These are phyloP conservation scores for Hemiscyllium ocellatum DNA, from an alignment of 2,113 vertebrate species.

Conservation along the genomic window DNA sequence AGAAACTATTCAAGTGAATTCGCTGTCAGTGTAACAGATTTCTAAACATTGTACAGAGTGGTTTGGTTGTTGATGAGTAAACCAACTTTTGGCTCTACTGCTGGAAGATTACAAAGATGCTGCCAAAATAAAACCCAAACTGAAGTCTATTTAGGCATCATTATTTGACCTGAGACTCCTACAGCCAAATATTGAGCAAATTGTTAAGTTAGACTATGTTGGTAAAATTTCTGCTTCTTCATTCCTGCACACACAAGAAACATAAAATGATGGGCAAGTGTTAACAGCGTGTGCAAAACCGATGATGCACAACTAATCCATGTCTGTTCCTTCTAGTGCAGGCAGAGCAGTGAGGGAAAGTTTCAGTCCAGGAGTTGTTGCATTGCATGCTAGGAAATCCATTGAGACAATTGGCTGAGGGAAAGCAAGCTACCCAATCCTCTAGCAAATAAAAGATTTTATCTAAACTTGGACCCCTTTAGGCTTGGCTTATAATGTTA, in stretches of 20 bases:
- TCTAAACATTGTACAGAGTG: neutral
- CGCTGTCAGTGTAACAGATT: neutral
- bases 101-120: neutral
- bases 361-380: neutral
- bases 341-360: neutral
- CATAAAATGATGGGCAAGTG: neutral
- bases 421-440: neutral
- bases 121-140: neutral
- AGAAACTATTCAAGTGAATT: neutral
- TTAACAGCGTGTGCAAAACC: neutral
- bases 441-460: neutral
- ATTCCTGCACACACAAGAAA: neutral
- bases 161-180: neutral
- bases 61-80: neutral
- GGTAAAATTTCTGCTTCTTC: neutral
- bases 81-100: neutral
- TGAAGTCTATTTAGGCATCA: neutral
- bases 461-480: neutral
- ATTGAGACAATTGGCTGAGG: neutral
- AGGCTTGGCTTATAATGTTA: neutral
- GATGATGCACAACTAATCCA: neutral
- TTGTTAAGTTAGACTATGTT: neutral
- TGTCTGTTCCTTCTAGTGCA: neutral
- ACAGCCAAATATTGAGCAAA: neutral
- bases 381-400: neutral